Evolutionary conservation across 2,888 invertebrate species (phyloP).

Genomic region (Fragum fragum): DNA sequence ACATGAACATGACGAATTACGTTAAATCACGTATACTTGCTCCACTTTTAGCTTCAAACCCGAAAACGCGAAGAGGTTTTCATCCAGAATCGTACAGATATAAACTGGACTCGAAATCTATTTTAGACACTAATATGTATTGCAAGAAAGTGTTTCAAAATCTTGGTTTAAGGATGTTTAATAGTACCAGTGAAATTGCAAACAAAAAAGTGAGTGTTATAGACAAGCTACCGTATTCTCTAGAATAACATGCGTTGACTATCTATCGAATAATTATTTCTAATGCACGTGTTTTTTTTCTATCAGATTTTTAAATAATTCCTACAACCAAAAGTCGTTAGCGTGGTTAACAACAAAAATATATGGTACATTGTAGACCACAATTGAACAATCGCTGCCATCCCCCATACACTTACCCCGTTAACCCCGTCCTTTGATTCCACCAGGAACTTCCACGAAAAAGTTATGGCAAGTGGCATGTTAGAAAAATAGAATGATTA

Average conservation of each 20-base stretch:
- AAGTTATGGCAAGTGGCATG: too few relatives aligned
- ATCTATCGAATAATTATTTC: too few relatives aligned
- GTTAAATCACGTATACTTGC: neutral
- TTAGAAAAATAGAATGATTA: too few relatives aligned
- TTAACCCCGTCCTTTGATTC: too few relatives aligned
- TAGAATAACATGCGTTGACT: neutral
- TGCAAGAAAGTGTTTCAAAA: neutral
- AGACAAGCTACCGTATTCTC: neutral
- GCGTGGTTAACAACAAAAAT: too few relatives aligned
- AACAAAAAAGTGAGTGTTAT: neutral
- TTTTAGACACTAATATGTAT: neutral
- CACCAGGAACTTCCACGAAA: too few relatives aligned
- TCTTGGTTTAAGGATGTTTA: constrained; percentile 7
- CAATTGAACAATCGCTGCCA: too few relatives aligned
- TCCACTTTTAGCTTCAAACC: neutral
- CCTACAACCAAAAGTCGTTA: too few relatives aligned
- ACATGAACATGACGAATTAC: constrained; percentile 21
- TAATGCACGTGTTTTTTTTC: too few relatives aligned
- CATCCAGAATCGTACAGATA: constrained; percentile 22
- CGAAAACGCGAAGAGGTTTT: neutral
- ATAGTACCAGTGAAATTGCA: neutral
- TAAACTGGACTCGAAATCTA: neutral
- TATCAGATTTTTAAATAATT: too few relatives aligned
- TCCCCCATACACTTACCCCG: too few relatives aligned
- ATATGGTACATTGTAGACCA: too few relatives aligned